phyloP scores from a whole-genome alignment of 2,113 vertebrate species.

The Sapajus apella region DNA sequence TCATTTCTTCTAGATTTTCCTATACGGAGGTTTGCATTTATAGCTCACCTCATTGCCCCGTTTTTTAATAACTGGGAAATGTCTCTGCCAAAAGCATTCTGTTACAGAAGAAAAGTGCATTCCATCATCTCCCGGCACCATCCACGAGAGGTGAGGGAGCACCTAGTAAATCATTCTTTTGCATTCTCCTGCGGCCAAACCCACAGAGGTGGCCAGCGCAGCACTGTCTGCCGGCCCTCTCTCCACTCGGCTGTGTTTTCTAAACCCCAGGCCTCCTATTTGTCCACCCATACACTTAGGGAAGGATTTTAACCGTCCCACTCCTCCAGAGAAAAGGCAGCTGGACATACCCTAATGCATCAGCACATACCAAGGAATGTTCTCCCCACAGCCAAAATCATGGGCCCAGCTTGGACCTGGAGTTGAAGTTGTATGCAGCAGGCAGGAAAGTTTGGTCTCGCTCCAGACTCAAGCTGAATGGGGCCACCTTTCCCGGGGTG shows the following conservation, averaged over 20 bases:
- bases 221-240: neutral
- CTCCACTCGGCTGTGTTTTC: neutral
- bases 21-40: neutral
- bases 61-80: conserved; percentile 63
- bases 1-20: conserved; percentile 40
- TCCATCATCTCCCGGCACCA: neutral
- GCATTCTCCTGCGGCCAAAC: neutral
- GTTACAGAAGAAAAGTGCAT: neutral
- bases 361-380: neutral
- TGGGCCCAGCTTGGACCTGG: neutral
- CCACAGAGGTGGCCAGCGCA: neutral
- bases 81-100: conserved; percentile 23
- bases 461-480: neutral
- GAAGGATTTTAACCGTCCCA: neutral
- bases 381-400: neutral
- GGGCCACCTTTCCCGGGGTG: neutral
- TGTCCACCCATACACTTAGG: neutral
- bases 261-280: neutral
- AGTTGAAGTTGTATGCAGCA: neutral
- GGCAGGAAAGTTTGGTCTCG: neutral
- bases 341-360: neutral
- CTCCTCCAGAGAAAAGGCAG: neutral
- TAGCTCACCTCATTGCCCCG: conserved; percentile 49
- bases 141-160: neutral
- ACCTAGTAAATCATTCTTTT: conserved; percentile 40